Evolutionary conservation across 2,888 invertebrate species (phyloP).

Genomic region (Pseudococcus jackbeardsleyi): DNA sequence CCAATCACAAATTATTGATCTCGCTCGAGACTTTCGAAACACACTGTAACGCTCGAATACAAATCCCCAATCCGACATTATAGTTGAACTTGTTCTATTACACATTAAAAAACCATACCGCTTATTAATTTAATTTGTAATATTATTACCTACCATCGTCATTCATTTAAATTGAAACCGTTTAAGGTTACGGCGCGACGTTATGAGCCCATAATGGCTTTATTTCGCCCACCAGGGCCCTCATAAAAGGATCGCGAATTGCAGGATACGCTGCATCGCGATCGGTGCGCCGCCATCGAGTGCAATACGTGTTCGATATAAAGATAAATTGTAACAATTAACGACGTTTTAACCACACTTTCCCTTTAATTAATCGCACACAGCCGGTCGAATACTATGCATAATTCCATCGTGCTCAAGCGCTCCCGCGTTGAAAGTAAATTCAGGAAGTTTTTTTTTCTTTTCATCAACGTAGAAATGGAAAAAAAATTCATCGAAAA

Average conservation of each 20-base stretch:
- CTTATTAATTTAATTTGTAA: conserved; percentile 11
- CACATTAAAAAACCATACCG: not conserved
- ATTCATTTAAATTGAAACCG: not conserved
- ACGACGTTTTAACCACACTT: conserved; percentile 21
- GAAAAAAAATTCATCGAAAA: conserved; percentile 43
- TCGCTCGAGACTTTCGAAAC: not conserved
- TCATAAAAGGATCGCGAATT: not conserved
- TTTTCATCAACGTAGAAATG: conserved; percentile 2
- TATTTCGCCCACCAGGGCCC: not conserved
- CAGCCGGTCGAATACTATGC: conserved; percentile 2
- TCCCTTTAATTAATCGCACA: conserved; percentile 49
- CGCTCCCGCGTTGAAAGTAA: conserved; percentile 34
- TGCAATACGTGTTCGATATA: not conserved
- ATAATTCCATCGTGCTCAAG: not conserved
- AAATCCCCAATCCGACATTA: not conserved
- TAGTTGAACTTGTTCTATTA: not conserved
- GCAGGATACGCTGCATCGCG: not conserved
- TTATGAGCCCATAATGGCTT: not conserved
- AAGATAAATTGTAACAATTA: conserved; percentile 46
- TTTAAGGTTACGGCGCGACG: not conserved
- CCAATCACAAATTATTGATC: not conserved
- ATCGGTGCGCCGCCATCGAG: not conserved
- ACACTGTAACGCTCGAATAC: not conserved
- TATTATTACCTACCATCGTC: not conserved
- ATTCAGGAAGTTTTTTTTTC: conserved; percentile 51